Base-by-base conservation (phyloP, 2,888 invertebrate genomes). In the Stenoptilia bipunctidactyla region DNA sequence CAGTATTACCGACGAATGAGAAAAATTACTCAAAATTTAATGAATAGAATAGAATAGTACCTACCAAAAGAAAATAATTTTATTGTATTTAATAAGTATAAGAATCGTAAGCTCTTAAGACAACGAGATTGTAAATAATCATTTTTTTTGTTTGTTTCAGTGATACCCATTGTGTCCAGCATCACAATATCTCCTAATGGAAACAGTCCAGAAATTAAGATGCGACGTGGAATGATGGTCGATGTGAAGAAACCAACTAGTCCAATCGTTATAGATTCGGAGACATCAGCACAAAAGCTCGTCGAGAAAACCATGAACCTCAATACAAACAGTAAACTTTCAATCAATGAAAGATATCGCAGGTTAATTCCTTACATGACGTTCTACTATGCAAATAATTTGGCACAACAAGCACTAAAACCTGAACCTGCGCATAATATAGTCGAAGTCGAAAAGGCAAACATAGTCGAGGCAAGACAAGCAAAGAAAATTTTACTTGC, bases 311-410 rank as follows among this genome's bases (percentile, higher is more conserved):
- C 56, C 40, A 46, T 57, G 50, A 54, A 47, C 47, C 27, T 51
- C 10, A 61, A 51, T 15, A 44, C 46, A 4, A 72, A 74, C 2
- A 66, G 75, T 13, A 68, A 77, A 36, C 59, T 89, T 34, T 77
- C 83, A 4, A 70, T 85, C 35, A 87, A 87, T 40, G 90, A 92
- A 69, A 85, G 93, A 38, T 90, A 90, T 59, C 88, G 93, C 55
- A 85, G 94, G 47, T 69, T 94, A 37, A 90, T 94, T 56, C 94
- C 93, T 1, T 93, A 93, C 64, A 91, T 92, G 88, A 92, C 92
- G 27, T 94, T 90, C 69, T 93, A 93, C 65, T 79, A 90, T n/a
- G 86, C 84, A 34, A 88, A 89, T 43, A 86, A 89, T 56, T 69
- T 87, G 46, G 58, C 56, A 61, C 20, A 20, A 3, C 20, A 20